These are phyloP conservation scores for Neoaliturus tenellus DNA, from an alignment of 2,888 invertebrate genomes.

Conservation along the genomic window DNA sequence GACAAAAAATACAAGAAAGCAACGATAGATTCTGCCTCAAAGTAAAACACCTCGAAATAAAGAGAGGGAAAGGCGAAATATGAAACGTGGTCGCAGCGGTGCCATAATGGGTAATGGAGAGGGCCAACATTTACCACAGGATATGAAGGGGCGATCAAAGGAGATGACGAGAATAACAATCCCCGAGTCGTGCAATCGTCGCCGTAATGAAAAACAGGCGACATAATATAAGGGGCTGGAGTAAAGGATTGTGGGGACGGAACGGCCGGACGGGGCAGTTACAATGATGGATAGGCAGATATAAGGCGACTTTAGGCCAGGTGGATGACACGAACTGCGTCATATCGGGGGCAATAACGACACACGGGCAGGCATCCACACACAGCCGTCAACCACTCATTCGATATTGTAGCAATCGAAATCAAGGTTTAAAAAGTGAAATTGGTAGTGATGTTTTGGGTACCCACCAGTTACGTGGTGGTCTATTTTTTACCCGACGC, in stretches of 20 bases:
- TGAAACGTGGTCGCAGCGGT: constrained; percentile 4
- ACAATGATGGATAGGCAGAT: constrained; percentile 41
- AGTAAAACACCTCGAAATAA: background rate
- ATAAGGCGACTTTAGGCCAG: constrained; percentile 31
- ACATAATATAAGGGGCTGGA: constrained; percentile 34
- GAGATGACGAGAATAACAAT: constrained; percentile 45
- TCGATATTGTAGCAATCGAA: too few species aligned
- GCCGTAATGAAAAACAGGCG: constrained; percentile 48
- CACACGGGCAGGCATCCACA: too few species aligned
- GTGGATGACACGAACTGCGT: constrained; percentile 29
- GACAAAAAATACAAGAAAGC: too few species aligned
- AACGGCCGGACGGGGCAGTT: background rate
- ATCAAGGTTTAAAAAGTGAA: too few species aligned
- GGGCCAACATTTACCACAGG: constrained; percentile 25
- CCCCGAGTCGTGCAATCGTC: background rate
- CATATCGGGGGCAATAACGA: constrained; percentile 8
- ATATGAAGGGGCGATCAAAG: constrained; percentile 37
- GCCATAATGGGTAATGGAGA: constrained; percentile 36
- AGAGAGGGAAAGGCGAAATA: background rate
- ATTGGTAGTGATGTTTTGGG: too few species aligned
- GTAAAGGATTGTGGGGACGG: constrained; percentile 34
- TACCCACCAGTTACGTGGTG: too few species aligned
- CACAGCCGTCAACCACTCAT: too few species aligned
- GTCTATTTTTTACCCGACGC: too few species aligned
- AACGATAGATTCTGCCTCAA: background rate